Evolutionary conservation across 2,888 invertebrate genomes (phyloP), one percentile per base, ranked within the genome.

Genomic region (Volucella zonaria): DNA sequence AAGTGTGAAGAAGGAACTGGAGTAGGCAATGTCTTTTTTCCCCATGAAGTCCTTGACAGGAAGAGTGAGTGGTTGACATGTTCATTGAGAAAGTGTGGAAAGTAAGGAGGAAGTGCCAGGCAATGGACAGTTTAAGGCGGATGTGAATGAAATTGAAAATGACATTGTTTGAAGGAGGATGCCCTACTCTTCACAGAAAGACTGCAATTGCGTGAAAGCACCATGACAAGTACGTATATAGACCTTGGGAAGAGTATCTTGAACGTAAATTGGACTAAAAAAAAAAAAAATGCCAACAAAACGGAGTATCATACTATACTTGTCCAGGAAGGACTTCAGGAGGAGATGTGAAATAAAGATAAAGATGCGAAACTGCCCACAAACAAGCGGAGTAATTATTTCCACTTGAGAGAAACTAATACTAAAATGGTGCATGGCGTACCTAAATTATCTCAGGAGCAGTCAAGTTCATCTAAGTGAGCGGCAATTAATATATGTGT

Each of bases 81-180:
- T 18, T 15, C 12, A 14, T 58, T 42, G 45, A 18, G 64, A 71
- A 73, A 67, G 31, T 23, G 23, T 64, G 23, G 66, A 49, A 14
- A 38, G 38, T 66, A 42, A 59, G 59, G 9, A 49, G 73, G 52
- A 73, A 67, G 47, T 54, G 54, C 43, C 51, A 67, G 67, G 42
- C 67, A 47, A 40, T 59, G 67, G 79, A 62, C 80, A 58, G 56
- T 75, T 68, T 18, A 62, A 76, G 59, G 47, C 66, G 67, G 61
- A 77, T 73, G 18, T 61, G 66, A 77, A 66, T 67, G 61, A 56
- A 82, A 54, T 52, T 61, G 71, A 67, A 64, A 66, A 62, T 61
- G 15, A 74, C 62, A 74, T 43, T 74, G 43, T 64, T 43, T 14
- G 38, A 43, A 23, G 38, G 15, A 14, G 15, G 12, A 3, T 45